Evolutionary conservation across 2,113 vertebrate species (phyloP).

Genomic region (Aramus guarauna): DNA sequence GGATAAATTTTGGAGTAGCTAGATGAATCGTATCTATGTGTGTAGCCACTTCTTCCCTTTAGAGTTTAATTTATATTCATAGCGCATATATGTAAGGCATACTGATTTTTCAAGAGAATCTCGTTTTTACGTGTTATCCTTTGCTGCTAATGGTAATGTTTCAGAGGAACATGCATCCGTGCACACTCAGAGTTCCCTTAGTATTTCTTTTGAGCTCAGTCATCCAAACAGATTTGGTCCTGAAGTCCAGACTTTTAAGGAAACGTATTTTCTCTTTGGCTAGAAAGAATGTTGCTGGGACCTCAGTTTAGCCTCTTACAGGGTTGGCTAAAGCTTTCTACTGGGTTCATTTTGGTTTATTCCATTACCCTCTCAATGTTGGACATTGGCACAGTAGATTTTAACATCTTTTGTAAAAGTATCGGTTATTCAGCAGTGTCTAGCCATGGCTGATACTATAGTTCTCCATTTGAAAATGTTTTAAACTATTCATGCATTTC

Average conservation of each 20-base stretch:
- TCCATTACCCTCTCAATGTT: neutral
- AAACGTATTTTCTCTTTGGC: constrained; percentile 24
- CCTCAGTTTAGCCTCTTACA: constrained; percentile 4
- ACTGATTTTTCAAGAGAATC: neutral
- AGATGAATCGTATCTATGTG: neutral
- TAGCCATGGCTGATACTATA: neutral
- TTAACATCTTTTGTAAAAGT: neutral
- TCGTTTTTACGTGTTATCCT: neutral
- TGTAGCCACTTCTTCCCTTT: neutral
- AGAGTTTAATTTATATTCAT: neutral
- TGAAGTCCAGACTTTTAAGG: constrained; percentile 51
- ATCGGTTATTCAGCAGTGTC: neutral
- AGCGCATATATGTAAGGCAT: neutral
- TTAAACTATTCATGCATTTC: neutral
- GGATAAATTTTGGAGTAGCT: neutral
- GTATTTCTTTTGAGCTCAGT: neutral
- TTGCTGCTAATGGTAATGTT: neutral
- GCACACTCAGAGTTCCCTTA: neutral
- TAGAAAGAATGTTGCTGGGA: neutral
- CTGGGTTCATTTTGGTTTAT: constrained; percentile 21
- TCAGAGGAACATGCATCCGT: neutral
- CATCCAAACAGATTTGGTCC: neutral
- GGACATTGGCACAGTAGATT: neutral
- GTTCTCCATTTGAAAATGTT: neutral
- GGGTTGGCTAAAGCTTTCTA: constrained; percentile 7